Percentiles rank a stretch among this genome's conserved stretches.
Evolutionary conservation across 1,140 invertebrate genomes (phyloP).

Genomic region (Drosophila watanabei): DNA sequence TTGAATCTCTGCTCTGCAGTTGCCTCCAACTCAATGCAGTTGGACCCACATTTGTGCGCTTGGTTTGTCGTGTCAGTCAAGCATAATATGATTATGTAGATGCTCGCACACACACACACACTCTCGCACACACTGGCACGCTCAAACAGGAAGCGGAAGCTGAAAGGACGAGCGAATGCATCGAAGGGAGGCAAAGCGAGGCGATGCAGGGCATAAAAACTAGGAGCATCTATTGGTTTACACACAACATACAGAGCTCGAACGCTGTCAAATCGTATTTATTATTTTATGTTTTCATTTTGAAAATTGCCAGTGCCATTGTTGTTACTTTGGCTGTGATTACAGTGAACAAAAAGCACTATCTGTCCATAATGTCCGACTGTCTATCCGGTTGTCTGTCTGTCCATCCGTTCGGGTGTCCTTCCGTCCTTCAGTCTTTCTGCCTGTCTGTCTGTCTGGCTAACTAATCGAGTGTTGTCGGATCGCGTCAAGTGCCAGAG

Average conservation of each 20-base stretch:
- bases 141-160: constrained; percentile 34
- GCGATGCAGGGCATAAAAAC: constrained; percentile 29
- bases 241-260: constrained; percentile 10
- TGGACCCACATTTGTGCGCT: constrained; percentile 83
- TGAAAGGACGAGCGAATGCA: constrained; percentile 14
- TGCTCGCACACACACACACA: constrained; percentile 47
- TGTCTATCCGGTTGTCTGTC: constrained; percentile 45
- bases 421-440: not conserved
- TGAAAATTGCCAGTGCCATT: constrained; percentile 73
- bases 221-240: constrained; percentile 51
- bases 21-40: constrained; percentile 68
- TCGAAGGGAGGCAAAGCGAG: not conserved
- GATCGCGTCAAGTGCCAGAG: constrained; percentile 75
- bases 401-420: constrained; percentile 1
- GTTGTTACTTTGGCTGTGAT: constrained; percentile 62
- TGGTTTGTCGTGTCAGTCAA: constrained; percentile 82
- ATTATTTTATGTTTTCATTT: constrained; percentile 84
- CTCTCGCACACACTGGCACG: constrained; percentile 28
- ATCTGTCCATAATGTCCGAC: constrained; percentile 72
- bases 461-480: constrained; percentile 81
- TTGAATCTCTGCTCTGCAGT: constrained; percentile 72
- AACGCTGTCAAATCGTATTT: constrained; percentile 80
- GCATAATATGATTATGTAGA: constrained; percentile 84
- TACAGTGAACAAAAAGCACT: constrained; percentile 78
- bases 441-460: constrained; percentile 31